Evolutionary conservation across 2,797 vertebrate species (phyloP).

Genomic region (Catharus ustulatus): DNA sequence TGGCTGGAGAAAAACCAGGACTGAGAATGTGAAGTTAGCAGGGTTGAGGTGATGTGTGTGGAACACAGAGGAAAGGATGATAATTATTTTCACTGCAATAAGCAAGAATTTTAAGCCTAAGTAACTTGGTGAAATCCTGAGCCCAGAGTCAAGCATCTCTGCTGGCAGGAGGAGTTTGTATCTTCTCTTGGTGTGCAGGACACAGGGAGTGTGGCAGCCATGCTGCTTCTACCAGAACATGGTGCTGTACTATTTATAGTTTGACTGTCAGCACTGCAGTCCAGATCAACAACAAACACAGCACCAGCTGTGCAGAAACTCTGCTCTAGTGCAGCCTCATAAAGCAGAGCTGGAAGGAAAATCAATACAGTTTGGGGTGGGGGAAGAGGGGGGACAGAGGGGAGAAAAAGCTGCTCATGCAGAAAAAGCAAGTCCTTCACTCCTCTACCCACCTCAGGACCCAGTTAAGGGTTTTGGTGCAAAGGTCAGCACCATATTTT

Average conservation of each 20-base stretch:
- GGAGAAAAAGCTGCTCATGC: not conserved
- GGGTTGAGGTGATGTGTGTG: not conserved
- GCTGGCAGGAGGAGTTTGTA: not conserved
- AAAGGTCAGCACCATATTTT: not conserved
- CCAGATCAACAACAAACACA: not conserved
- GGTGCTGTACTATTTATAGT: not conserved
- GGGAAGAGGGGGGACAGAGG: rapidly evolving
- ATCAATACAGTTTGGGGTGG: rapidly evolving
- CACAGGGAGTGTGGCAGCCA: not conserved
- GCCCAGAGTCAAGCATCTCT: not conserved
- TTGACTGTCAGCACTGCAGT: not conserved
- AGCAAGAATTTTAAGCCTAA: not conserved
- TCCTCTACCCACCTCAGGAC: not conserved
- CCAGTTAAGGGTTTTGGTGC: not conserved
- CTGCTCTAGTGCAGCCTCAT: not conserved
- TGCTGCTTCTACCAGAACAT: not conserved
- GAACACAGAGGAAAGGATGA: not conserved
- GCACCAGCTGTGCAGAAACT: not conserved
- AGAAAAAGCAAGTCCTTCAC: not conserved
- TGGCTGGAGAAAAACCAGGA: not conserved
- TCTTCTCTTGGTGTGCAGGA: not conserved
- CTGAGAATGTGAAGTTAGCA: rapidly evolving
- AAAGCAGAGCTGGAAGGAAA: not conserved
- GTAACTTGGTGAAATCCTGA: not conserved
- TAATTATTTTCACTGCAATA: not conserved